Base-by-base conservation (phyloP, 1,140 invertebrate genomes). In the Tetranychus urticae region DNA sequence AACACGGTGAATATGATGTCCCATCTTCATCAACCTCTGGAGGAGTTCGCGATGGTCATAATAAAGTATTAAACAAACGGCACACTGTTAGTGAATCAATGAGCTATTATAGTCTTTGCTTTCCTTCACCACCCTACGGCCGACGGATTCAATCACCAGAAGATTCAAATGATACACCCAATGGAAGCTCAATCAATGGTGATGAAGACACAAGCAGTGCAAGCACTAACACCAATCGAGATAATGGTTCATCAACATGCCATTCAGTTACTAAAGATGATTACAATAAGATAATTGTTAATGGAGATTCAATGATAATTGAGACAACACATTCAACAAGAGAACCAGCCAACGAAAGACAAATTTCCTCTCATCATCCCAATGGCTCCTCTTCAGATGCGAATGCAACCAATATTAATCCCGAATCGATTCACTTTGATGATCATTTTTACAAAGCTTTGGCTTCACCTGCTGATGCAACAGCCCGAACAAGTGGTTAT, bases 61-160 rank as follows among this genome's bases (percentile, higher is more conserved):
- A 54, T 54, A 31, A 36, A 34, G 31, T 56, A 12, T 10, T 59
- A 10, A 46, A 59, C 6, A 59, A 59, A 52, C 36, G 63, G 10
- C 63, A 62, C 34, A 60, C 61, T n/a, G 61, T 64, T 3, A 57
- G 59, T 34, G 61, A 64, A 52, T 62, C 63, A 31, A 60, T 64
- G 63, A 58, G 62, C 31, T 64, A 64, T 52, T 64, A 64, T 42
- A 63, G 58, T 52, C 39, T 64, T 6, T 64, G 61, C 37, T 64
- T 64, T 59, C 48, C 63, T 2, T 57, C 63, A 10, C 63, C 63
- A 34, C 63, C 63, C 6, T 48, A 13, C 10, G 47, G 12, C 31
- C 50, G 50, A n/a, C 50, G n/a, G 23, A 52, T 4, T 23, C 13
- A 52, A 23, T 47, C 31, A 6, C 58, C 12, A 13, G 3, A 13